Percentiles rank a stretch among this genome's conserved stretches.
Evolutionary conservation across 2,797 vertebrate genomes (phyloP).

Genomic region (Hyperoplus lanceolatus): DNA sequence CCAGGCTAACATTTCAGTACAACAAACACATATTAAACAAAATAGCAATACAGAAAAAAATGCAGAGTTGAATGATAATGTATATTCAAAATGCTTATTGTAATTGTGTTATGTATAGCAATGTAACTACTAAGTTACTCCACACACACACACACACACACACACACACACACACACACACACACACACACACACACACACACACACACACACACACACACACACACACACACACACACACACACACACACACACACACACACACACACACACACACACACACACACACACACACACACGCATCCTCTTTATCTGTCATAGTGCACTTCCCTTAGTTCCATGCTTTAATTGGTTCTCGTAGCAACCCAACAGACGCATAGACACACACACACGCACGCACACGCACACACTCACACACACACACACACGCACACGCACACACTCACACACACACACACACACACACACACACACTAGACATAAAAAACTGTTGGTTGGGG

Average conservation of each 20-base stretch:
- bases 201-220: background rate
- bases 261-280: background rate
- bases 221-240: background rate
- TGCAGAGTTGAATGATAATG: too few species aligned
- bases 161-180: background rate
- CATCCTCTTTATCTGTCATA: conserved; percentile 6
- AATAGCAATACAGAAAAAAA: too few species aligned
- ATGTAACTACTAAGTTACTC: too few species aligned
- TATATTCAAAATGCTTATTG: too few species aligned
- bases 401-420: background rate
- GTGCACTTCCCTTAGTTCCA: background rate
- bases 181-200: background rate
- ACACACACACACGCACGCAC: background rate
- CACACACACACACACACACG: background rate
- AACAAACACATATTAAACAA: too few species aligned
- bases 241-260: background rate
- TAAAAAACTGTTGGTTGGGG: too few species aligned
- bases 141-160: background rate
- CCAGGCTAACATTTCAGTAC: too few species aligned
- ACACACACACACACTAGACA: too few species aligned
- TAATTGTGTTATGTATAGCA: background rate
- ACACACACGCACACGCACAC: background rate
- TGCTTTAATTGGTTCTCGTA: background rate
- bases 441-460: too few species aligned
- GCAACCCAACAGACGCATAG: background rate